Percentiles rank a stretch among this genome's conserved stretches.
phyloP scores from a whole-genome alignment of 2,797 vertebrate genomes.

The Protosalanx chinensis region DNA sequence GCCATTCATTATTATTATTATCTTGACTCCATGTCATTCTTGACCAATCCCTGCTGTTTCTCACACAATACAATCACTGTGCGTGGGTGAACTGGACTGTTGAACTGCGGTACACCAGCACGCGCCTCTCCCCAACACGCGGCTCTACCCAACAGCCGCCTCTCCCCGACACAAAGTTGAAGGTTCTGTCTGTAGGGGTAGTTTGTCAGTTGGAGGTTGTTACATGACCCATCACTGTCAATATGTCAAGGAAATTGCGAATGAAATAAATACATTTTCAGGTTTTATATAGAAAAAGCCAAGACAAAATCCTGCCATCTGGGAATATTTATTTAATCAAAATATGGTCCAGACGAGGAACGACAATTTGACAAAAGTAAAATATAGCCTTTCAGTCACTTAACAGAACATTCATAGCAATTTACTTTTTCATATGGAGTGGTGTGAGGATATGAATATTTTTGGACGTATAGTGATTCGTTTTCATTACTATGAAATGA shows the following conservation, averaged over 20 bases:
- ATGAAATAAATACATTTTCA: no score
- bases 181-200: no score
- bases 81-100: not conserved
- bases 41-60: not conserved
- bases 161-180: no score
- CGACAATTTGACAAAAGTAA: constrained; percentile 1
- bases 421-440: constrained; percentile 20
- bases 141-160: no score
- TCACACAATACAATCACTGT: not conserved
- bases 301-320: constrained; percentile 10
- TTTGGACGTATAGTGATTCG: constrained; percentile 46
- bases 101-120: no score
- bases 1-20: not conserved
- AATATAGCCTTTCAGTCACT: not conserved
- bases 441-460: constrained; percentile 39
- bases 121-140: no score
- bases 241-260: no score
- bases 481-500: constrained; percentile 29
- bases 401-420: no score
- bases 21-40: not conserved
- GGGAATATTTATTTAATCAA: constrained; percentile 47
- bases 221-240: no score
- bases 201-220: no score
- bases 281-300: not conserved
- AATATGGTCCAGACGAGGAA: not conserved